These are phyloP conservation scores for Ochropacha duplaris DNA, from an alignment of 2,888 invertebrate species.

Conservation along the genomic window DNA sequence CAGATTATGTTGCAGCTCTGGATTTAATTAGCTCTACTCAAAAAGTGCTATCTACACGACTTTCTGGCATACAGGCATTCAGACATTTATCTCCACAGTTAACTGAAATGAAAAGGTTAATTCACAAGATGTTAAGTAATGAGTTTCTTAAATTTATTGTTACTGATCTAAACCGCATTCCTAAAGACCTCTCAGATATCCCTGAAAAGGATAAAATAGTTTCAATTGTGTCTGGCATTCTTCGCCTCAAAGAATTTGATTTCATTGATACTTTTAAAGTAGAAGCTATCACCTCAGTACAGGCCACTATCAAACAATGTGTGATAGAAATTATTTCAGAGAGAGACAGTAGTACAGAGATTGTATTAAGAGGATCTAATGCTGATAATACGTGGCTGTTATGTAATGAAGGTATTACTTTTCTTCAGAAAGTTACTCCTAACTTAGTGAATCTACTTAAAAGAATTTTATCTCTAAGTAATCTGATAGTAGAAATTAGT, in stretches of 20 bases:
- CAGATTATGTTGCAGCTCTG: conserved; percentile 98
- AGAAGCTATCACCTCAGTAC: conserved; percentile 94
- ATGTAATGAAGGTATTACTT: conserved; percentile 86
- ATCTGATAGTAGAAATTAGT: conserved; percentile 90
- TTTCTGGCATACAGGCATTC: conserved; percentile 96
- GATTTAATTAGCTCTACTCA: conserved; percentile 98
- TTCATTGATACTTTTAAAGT: conserved; percentile 94
- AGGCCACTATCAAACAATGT: conserved; percentile 94
- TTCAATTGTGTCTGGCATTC: conserved; percentile 94
- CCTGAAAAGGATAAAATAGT: conserved; percentile 93
- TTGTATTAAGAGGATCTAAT: conserved; percentile 71
- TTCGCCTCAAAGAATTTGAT: conserved; percentile 92
- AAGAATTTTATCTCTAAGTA: conserved; percentile 88
- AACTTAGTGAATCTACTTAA: conserved; percentile 87
- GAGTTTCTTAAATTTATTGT: conserved; percentile 97
- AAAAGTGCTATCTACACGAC: conserved; percentile 94
- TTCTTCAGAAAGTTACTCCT: conserved; percentile 86
- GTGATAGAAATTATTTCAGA: conserved; percentile 87
- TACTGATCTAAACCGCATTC: conserved; percentile 94
- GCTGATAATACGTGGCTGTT: conserved; percentile 80
- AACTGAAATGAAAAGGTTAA: conserved; percentile 96
- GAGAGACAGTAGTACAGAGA: conserved; percentile 72
- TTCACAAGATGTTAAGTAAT: conserved; percentile 97
- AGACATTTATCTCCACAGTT: conserved; percentile 97
- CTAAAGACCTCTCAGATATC: conserved; percentile 80